Percentiles rank a stretch among this genome's conserved stretches.
Conservation (phyloP, 1,140 invertebrate species). For the Melitaea cinxia region DNA sequence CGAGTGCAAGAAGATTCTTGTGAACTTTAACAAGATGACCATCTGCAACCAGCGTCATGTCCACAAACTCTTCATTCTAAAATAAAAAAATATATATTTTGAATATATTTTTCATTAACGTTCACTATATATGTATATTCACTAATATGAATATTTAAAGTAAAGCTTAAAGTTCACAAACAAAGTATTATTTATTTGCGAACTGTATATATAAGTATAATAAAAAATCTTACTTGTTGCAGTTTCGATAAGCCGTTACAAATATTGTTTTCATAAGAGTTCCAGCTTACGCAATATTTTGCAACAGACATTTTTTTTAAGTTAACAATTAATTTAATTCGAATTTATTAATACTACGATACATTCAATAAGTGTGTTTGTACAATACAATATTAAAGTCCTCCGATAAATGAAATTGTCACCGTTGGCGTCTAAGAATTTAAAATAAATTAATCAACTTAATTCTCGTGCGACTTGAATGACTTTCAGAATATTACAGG, state of each 20-base stretch:
- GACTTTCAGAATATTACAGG: no score
- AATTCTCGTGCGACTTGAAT: no score
- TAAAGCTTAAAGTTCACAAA: no score
- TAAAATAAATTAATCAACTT: no score
- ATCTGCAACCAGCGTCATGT: constrained; percentile 89
- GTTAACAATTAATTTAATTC: no score
- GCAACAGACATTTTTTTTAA: not conserved
- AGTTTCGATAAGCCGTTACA: constrained; percentile 39
- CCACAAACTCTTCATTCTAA: constrained; percentile 86
- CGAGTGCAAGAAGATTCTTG: constrained; percentile 86
- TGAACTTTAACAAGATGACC: constrained; percentile 88
- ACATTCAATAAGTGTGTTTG: no score
- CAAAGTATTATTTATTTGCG: not conserved
- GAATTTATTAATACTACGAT: no score
- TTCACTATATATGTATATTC: no score
- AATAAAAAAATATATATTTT: not conserved
- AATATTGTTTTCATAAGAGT: constrained; percentile 36
- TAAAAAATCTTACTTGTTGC: constrained; percentile 32
- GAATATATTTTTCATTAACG: not conserved
- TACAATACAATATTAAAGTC: no score
- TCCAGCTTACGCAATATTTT: constrained; percentile 33
- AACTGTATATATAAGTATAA: not conserved
- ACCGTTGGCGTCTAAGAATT: no score
- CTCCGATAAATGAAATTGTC: no score
- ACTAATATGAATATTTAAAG: no score